Base-by-base conservation (phyloP, 1,140 invertebrate species). In the Drosophila auraria region DNA sequence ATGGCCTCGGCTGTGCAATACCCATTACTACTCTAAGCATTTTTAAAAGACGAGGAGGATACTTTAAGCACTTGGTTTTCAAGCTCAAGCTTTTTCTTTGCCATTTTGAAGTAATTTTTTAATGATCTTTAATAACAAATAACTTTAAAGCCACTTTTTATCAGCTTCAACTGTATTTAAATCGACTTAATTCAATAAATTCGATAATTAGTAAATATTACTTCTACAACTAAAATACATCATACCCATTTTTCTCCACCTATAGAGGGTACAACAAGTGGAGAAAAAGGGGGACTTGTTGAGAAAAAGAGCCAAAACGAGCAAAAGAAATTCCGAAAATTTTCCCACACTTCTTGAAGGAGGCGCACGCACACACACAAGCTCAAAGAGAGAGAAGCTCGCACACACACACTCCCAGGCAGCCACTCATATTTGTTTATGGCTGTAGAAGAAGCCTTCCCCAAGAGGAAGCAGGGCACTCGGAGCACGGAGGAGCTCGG, bases 351-450 rank as follows among this genome's bases (percentile, higher is more conserved):
- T 87, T 87, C 83, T 83, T 78, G 80, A 50, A 79, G 76, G 66
- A 75, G 60, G 66, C 42, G 51, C 58, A 78, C 30, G 61, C 38
- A 68, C 61, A 59, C 66, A 36, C n/a, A 38, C 36, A 40, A 45
- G 12, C 15, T 20, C 38, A 53, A 47, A 58, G 14, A 45, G 33
- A 60, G 56, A 68, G 60, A 83, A 33, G 50, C 66, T n/a, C 77
- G 61, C 56, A 68, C 44, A 54, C 53, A 56, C 53, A 56, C 54
- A 38, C 33, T 23, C 7, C 33, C 54, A 71, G 66, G 75, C 66
- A 89, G 81, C 84, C 83, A 87, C 84, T 87, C 84, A 87, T 87
- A 87, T 89, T 87, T 87, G 84, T 87, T 87, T 87, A 87, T 89
- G 81, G 84, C 84, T 73, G 70, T 68, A 71, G 86, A 54, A 75